These are phyloP conservation scores for Drosophila nr. medialis DNA, from an alignment of 2,888 invertebrate genomes.

Conservation along the genomic window DNA sequence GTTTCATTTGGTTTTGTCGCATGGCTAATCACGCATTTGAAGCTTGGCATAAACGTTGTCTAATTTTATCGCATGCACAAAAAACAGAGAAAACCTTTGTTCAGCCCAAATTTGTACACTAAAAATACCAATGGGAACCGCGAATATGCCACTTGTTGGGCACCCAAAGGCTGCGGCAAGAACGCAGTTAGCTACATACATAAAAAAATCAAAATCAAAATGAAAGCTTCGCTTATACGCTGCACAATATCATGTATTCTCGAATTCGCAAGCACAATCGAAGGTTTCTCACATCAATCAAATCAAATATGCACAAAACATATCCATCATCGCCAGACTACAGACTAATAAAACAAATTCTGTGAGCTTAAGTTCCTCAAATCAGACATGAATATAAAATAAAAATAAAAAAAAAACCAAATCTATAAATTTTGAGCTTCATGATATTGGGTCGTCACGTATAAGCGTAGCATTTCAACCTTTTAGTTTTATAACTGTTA, in stretches of 20 bases:
- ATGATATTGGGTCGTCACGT: conserved; percentile 30
- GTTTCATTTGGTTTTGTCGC: not conserved
- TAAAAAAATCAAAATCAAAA: not conserved
- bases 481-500: conserved; percentile 33
- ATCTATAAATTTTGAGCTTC: conserved; percentile 3
- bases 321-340: conserved; percentile 39
- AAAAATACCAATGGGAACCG: conserved; percentile 4
- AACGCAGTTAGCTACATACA: conserved; percentile 46
- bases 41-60: conserved; percentile 49
- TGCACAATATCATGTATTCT: conserved; percentile 33
- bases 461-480: conserved; percentile 22
- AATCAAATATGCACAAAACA: conserved; percentile 32
- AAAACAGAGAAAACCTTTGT: not conserved
- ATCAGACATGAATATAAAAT: not conserved
- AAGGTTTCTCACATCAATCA: conserved; percentile 50
- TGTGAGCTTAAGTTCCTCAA: conserved; percentile 32
- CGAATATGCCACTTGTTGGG: conserved; percentile 47
- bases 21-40: conserved; percentile 35
- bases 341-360: conserved; percentile 17
- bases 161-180: conserved; percentile 58
- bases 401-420: not conserved
- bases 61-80: conserved; percentile 39
- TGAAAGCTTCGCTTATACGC: conserved; percentile 33
- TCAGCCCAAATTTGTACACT: conserved; percentile 18
- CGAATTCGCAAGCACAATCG: conserved; percentile 30